Evolutionary conservation across 2,888 invertebrate genomes (phyloP), one percentile per base, ranked within the genome.

Genomic region (Stenoptilia bipunctidactyla): DNA sequence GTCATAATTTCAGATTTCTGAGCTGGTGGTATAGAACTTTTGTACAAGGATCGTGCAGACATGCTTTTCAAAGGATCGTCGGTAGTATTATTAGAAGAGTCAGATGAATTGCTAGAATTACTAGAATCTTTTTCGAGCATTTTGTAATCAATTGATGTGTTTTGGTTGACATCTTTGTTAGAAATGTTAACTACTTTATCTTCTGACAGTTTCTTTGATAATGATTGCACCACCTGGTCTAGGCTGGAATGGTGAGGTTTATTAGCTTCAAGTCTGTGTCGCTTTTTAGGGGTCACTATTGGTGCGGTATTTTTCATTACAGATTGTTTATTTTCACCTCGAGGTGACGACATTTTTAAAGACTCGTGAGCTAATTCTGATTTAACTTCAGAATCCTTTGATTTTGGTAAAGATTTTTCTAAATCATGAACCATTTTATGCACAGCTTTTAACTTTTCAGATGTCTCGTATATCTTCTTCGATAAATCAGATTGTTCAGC

Each of bases 201-300:
- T 44, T 83, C 80, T 1, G 77, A 69, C 43, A 85, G 45, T 46
- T 85, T 85, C 53, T 83, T 84, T 8, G 84, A 82, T 35, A 85
- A 55, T 5, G 82, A 77, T 49, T 82, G 83, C 2, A 85, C 85
- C 1, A 85, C 85, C 53, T 73, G 70, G 54, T 84, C 82, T 42
- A 85, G 63, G 41, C 66, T 75, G 5, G 75, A 66, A 51, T 69
- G 61, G 37, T 69, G 59, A 27, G 64, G 70, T 51, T 77, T 82
- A 33, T 88, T 87, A 15, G 87, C 82, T 69, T 91, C 91, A 38
- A 90, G 56, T 46, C 91, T 74, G 56, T 91, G 91, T 0, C 91
- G 82, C 56, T 92, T 92, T 55, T 92, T 92, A 1, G 92, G 91
- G 1, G 92, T 91, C 1, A 90, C 89, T 14, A 83, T 82, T 14